Evolutionary conservation across 2,113 vertebrate species (phyloP), one percentile per base, ranked within the genome.

Genomic region (Syrrhaptes paradoxus): DNA sequence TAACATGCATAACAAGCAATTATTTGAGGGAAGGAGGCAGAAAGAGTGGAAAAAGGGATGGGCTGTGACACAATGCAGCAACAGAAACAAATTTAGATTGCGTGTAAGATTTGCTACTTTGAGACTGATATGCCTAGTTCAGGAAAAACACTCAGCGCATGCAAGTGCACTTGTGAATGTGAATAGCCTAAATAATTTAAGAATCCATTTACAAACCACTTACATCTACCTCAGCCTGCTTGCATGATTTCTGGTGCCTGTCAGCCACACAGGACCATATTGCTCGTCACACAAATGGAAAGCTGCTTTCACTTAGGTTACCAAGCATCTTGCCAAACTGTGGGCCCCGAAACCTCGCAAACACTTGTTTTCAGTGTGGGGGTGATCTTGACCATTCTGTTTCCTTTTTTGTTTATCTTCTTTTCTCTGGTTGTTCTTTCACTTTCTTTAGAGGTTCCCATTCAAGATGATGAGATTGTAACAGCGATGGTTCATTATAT

Each of bases 141-240:
- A 51, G 51, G 57, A 80, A 81, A 76, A 77, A n/a, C 29, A 24
- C n/a, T 52, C 18, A 20, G 25, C 0, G 4, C 22, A 7, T 62
- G 28, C n/a, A 70, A 76, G 49, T 66, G 71, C 62, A 71, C 67
- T 85, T 7, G 3, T 43, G 68, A 59, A 71, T 85, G 48, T 78
- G 59, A 83, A 62, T 51, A 54, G 59, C 31, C 55, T 71, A 55
- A 90, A 74, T 66, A 75, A 79, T 85, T 78, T 85, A 48, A 75
- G 49, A 89, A 82, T 82, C 26, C 41, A 38, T 72, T 89, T 84
- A 52, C 58, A 92, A 74, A 49, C 26, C 38, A 41, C 52, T 95
- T 73, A 41, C 3, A 32, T 41, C 18, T 46, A 45, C n/a, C 29
- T 84, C 17, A 51, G 55, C 51, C 45, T 89, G 58, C 63, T 51